phyloP scores from a whole-genome alignment of 1,140 invertebrate genomes.

The Temnothorax nylanderi region DNA sequence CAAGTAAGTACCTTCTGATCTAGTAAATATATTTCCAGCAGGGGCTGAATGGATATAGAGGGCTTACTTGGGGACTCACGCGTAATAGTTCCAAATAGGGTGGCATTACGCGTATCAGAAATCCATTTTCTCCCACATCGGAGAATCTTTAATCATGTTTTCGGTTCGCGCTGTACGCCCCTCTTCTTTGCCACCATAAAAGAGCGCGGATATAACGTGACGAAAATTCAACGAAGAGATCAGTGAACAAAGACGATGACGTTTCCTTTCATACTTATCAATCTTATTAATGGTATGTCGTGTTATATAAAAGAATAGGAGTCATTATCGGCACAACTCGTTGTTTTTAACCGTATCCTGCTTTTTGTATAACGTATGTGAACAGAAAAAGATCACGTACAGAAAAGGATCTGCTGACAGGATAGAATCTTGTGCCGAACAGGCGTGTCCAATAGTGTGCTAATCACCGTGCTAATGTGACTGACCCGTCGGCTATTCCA shows the following conservation, averaged over 20 bases:
- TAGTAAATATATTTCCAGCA: conserved; percentile 78
- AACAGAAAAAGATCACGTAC: conserved; percentile 2
- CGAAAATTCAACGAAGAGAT: conserved; percentile 43
- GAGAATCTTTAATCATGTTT: conserved; percentile 83
- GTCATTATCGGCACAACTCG: neutral
- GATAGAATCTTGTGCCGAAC: conserved; percentile 34
- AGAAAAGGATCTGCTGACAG: conserved; percentile 63
- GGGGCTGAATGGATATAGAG: conserved; percentile 76
- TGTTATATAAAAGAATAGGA: neutral
- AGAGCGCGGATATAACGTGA: conserved; percentile 42
- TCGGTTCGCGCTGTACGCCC: conserved; percentile 61
- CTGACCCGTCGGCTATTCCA: conserved; percentile 56
- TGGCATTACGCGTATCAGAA: conserved; percentile 82
- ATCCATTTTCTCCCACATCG: conserved; percentile 80
- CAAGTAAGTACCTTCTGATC: conserved; percentile 72
- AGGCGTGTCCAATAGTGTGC: conserved; percentile 71
- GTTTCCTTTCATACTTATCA: neutral
- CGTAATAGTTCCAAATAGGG: conserved; percentile 83
- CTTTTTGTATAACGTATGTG: neutral
- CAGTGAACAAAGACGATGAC: neutral
- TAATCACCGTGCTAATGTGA: conserved; percentile 77
- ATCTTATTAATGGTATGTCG: neutral
- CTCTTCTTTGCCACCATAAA: conserved; percentile 57
- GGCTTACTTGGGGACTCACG: conserved; percentile 79
- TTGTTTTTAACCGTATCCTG: neutral